Percentiles rank a stretch among this genome's conserved stretches.
These are phyloP conservation scores for Sphinx pinastri DNA, from an alignment of 2,888 invertebrate species.

Conservation along the genomic window DNA sequence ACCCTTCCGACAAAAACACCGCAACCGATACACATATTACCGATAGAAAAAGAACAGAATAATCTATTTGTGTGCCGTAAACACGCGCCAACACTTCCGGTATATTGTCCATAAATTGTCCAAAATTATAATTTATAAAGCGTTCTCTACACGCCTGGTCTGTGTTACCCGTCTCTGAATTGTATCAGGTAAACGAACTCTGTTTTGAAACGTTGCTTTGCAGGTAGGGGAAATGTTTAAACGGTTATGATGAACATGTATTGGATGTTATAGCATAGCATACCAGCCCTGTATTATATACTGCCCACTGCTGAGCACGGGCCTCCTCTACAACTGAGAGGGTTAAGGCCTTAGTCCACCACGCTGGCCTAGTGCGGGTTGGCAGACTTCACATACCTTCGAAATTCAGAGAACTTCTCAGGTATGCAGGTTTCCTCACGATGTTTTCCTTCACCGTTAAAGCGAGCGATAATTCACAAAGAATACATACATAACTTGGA, in stretches of 20 bases:
- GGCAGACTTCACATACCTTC: no score
- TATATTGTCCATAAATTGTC: constrained; percentile 39
- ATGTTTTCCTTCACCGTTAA: no score
- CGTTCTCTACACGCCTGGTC: constrained; percentile 36
- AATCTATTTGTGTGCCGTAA: constrained; percentile 43
- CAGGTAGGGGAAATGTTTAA: constrained; percentile 6
- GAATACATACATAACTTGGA: no score
- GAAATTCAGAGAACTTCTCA: no score
- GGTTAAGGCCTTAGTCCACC: no score
- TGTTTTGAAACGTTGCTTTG: constrained; percentile 15
- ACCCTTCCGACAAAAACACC: constrained; percentile 2
- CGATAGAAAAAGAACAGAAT: constrained; percentile 41
- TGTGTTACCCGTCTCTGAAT: constrained; percentile 29
- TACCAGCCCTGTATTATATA: no score
- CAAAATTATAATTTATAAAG: constrained; percentile 39
- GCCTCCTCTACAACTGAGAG: no score
- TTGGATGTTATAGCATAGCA: neutral
- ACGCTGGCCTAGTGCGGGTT: no score
- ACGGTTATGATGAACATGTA: neutral
- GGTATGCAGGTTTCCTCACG: no score
- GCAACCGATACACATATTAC: constrained; percentile 28
- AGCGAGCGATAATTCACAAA: no score
- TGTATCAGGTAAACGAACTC: constrained; percentile 27
- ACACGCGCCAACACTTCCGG: constrained; percentile 40
- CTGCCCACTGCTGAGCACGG: no score